Evolutionary conservation across 2,113 vertebrate species (phyloP).

Genomic region (Ceuthmochares aereus): DNA sequence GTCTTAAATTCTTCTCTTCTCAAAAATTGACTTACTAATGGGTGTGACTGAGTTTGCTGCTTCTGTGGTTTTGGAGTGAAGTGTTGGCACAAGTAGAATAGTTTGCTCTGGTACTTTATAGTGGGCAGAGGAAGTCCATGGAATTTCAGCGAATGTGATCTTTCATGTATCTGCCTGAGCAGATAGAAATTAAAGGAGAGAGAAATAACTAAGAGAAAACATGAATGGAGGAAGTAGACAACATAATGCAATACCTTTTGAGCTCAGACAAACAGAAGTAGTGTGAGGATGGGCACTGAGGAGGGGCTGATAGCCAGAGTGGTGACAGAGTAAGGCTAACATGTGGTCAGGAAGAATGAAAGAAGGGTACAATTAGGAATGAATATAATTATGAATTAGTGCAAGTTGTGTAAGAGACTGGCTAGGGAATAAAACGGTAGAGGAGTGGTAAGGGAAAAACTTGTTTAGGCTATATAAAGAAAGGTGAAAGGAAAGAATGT

Average conservation of each 20-base stretch:
- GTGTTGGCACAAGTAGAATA: neutral
- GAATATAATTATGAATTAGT: neutral
- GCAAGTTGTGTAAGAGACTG: neutral
- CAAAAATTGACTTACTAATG: neutral
- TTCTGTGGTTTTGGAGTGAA: neutral
- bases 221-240: neutral
- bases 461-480: neutral
- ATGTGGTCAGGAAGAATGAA: neutral
- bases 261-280: neutral
- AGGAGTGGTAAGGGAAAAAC: neutral
- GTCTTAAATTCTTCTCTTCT: neutral
- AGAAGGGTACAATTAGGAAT: neutral
- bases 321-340: neutral
- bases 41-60: neutral
- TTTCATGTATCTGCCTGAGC: neutral
- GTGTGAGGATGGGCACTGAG: neutral
- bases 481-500: neutral
- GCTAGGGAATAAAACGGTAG: neutral
- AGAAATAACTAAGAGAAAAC: neutral
- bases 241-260: neutral
- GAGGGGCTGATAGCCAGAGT: neutral
- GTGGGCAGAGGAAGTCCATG: neutral
- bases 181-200: neutral
- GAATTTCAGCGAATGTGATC: neutral
- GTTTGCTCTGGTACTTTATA: neutral